Evolutionary conservation across 2,113 vertebrate genomes (phyloP).

Genomic region (Onychostruthus taczanowskii): DNA sequence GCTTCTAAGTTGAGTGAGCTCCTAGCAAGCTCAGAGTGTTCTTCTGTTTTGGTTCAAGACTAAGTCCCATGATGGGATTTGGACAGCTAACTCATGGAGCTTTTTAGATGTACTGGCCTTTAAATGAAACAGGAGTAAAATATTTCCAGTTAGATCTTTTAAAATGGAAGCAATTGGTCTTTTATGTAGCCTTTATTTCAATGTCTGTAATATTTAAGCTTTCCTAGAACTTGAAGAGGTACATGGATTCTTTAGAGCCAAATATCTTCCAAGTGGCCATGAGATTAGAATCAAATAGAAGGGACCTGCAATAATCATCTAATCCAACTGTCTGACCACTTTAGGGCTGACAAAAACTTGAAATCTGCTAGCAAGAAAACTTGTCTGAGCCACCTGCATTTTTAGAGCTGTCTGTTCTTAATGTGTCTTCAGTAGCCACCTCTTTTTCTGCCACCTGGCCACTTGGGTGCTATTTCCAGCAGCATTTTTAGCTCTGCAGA

Average conservation of each 20-base stretch:
- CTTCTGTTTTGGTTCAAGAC: neutral
- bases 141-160: neutral
- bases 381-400: neutral
- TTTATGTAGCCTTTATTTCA: neutral
- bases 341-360: neutral
- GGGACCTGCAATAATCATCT: neutral
- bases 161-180: neutral
- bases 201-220: neutral
- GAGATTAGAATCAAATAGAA: neutral
- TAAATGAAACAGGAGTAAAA: slow-evolving; percentile 25
- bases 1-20: neutral
- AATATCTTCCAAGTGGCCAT: neutral
- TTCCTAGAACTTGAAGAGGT: neutral
- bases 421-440: neutral
- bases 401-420: neutral
- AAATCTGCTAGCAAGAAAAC: neutral
- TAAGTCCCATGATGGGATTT: neutral
- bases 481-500: neutral
- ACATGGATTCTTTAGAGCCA: neutral
- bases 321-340: neutral
- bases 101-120: neutral
- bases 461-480: neutral
- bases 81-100: neutral
- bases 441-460: neutral
- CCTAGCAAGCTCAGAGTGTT: neutral